Base-by-base conservation (phyloP, 2,113 vertebrate species). In the Nettapus auritus region DNA sequence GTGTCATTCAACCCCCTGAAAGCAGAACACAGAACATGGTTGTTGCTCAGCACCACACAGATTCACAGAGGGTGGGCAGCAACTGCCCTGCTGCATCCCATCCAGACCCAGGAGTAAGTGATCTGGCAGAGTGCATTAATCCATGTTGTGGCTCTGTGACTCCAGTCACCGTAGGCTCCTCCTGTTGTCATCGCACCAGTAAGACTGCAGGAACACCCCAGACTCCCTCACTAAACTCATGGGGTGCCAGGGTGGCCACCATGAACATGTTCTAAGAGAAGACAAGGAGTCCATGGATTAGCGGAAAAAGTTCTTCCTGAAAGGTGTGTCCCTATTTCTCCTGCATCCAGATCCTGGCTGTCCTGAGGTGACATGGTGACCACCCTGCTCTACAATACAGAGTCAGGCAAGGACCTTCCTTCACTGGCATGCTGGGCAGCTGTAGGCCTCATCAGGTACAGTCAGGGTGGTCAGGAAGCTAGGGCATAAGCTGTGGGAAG, bases 91-190 rank as follows among this genome's bases (percentile, higher is more conserved):
- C n/a, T 81, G 53, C 62, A 28, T 20, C 44, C 33, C 22, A 13
- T 38, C 8, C 40, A 40, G 31, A 42, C 28, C 69, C 63, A 40
- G 55, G n/a, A 40, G 19, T 8, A 8, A 56, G 34, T 7, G 36
- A 53, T 17, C 16, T 1, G 18, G 44, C n/a, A n/a, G 12, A 29
- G 9, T 36, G n/a, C 0, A 0, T 57, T 57, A 84, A 57, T 8
- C 34, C 40, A 34, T 5, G 25, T 23, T 84, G 34, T 36, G 25
- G 8, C 31, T 34, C 25, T 14, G 25, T 31, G 63, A 29, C 17
- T 57, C 56, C 40, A 56, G 1, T 33, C 13, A 18, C 40, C 29
- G 18, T 31, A 15, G 40, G 34, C 20, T 40, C 25, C 20, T 77
- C 17, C 13, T 42, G 12, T 56, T 34, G 10, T 40, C 62, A 56